Conservation (phyloP, 1,140 invertebrate genomes). For the Drosophila orena region DNA sequence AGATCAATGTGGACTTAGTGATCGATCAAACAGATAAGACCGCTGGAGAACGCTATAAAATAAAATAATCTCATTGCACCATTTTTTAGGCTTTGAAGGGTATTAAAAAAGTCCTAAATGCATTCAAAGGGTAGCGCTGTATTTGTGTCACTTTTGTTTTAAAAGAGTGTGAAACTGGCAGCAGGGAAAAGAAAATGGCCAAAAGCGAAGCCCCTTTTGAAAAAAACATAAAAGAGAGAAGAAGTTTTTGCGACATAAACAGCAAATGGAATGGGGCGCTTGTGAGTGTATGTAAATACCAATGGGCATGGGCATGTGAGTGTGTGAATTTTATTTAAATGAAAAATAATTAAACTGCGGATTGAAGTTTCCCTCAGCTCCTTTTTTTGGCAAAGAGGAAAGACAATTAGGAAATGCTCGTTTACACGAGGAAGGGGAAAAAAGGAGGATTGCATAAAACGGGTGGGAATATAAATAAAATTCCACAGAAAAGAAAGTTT, state of each 20-base stretch:
- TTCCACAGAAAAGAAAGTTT: background rate
- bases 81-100: background rate
- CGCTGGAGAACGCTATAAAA: background rate
- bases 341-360: conserved; percentile 76
- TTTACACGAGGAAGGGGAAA: conserved; percentile 24
- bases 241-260: conserved; percentile 63
- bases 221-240: conserved; percentile 39
- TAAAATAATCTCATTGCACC: no score
- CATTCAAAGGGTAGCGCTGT: conserved; percentile 7
- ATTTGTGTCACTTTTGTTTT: conserved; percentile 55
- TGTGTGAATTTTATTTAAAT: conserved; percentile 73
- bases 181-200: conserved; percentile 56
- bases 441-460: background rate
- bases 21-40: no score
- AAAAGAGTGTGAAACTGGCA: conserved; percentile 50
- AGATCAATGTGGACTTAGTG: no score
- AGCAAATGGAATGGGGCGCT: conserved; percentile 16
- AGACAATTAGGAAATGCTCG: conserved; percentile 79
- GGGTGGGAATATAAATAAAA: background rate
- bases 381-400: conserved; percentile 39
- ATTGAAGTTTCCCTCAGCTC: conserved; percentile 54
- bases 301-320: conserved; percentile 15
- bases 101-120: background rate
- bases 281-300: conserved; percentile 11
- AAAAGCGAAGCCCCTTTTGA: conserved; percentile 40